phyloP scores from a whole-genome alignment of 2,888 invertebrate genomes.

The Nebria brevicollis region DNA sequence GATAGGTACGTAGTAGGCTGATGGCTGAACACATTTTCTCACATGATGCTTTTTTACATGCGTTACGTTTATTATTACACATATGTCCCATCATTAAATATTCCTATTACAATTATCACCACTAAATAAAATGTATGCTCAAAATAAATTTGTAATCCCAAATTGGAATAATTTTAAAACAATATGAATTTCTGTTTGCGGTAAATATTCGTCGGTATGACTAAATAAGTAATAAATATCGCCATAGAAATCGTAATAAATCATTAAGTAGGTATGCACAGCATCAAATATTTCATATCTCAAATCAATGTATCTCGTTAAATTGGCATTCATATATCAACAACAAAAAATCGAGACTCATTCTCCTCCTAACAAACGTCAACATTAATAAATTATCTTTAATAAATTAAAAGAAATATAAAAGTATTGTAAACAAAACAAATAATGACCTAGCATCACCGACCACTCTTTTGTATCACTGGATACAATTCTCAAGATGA shows the following conservation, averaged over 20 bases:
- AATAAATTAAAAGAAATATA: constrained; percentile 7
- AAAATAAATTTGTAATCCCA: too few relatives aligned
- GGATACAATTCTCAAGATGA: not conserved
- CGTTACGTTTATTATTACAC: too few relatives aligned
- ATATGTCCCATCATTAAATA: too few relatives aligned
- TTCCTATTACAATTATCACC: not conserved
- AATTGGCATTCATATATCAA: constrained; percentile 1
- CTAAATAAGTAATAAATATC: too few relatives aligned
- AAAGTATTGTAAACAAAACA: not conserved
- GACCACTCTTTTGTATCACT: not conserved
- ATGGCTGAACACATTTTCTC: not conserved
- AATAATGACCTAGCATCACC: constrained; percentile 9
- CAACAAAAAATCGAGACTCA: not conserved
- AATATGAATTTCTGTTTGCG: too few relatives aligned
- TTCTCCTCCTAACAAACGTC: constrained; percentile 6
- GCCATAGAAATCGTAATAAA: not conserved
- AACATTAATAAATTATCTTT: constrained; percentile 14
- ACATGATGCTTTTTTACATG: not conserved
- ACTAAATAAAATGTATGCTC: not conserved
- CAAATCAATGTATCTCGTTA: not conserved
- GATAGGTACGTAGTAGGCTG: not conserved
- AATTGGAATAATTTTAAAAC: too few relatives aligned
- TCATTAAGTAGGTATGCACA: not conserved
- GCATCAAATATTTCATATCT: not conserved
- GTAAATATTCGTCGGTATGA: too few relatives aligned